Conservation (phyloP, 2,113 vertebrate genomes). For the Maccullochella peelii region DNA sequence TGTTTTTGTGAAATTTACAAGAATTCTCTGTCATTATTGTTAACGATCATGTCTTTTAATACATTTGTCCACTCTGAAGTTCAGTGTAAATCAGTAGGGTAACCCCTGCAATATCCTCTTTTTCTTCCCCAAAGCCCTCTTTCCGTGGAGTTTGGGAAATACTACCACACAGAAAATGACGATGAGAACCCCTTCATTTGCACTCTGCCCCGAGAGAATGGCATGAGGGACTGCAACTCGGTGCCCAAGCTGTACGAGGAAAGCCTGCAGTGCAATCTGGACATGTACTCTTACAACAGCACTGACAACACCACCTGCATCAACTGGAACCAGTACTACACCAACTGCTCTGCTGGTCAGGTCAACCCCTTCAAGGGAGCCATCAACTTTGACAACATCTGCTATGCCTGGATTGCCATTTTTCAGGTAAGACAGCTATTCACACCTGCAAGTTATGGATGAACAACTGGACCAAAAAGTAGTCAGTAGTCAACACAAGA, state of each 20-base stretch:
- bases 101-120: background rate
- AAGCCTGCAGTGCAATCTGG: constrained; percentile 89
- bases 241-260: constrained; percentile 90
- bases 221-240: constrained; percentile 92
- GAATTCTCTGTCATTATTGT: background rate
- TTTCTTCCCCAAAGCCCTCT: constrained; percentile 83
- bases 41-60: background rate
- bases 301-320: constrained; percentile 96
- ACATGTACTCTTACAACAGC: constrained; percentile 91
- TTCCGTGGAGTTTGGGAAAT: constrained; percentile 86
- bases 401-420: constrained; percentile 98
- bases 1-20: background rate
- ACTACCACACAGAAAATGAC: constrained; percentile 96
- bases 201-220: constrained; percentile 91
- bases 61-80: background rate
- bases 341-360: constrained; percentile 92
- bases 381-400: constrained; percentile 99
- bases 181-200: constrained; percentile 99
- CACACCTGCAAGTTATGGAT: too few relatives aligned
- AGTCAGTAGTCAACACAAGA: background rate
- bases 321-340: constrained; percentile 99
- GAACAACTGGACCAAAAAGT: background rate
- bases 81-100: background rate
- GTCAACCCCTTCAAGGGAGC: constrained; percentile 98
- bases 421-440: constrained; percentile 89